Conservation (phyloP, 2,113 vertebrate species). For the Dipodomys spectabilis region DNA sequence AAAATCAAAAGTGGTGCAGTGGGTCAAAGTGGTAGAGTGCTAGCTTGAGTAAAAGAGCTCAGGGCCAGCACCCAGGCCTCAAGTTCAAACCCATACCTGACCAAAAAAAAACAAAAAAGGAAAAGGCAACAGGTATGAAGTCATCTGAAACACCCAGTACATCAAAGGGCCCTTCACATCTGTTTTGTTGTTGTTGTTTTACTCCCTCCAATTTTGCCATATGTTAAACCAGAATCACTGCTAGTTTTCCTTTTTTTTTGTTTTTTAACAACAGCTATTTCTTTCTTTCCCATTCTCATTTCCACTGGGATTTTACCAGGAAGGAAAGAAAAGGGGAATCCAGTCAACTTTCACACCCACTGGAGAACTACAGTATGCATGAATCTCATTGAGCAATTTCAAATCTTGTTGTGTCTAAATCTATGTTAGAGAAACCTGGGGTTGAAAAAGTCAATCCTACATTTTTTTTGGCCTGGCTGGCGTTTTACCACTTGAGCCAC, state of each 20-base stretch:
- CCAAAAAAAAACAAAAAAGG: too few relatives aligned
- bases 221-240: constrained; percentile 56
- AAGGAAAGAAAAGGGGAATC: constrained; percentile 66
- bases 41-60: too few relatives aligned
- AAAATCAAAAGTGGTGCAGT: too few relatives aligned
- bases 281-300: constrained; percentile 62
- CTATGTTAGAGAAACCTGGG: constrained; percentile 62
- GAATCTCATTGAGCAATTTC: constrained; percentile 32
- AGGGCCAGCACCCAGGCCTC: too few relatives aligned
- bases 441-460: neutral
- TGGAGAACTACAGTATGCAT: constrained; percentile 14
- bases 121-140: too few relatives aligned
- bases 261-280: constrained; percentile 14
- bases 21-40: too few relatives aligned
- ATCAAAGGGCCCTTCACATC: neutral
- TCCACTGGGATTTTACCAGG: constrained; percentile 69
- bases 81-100: too few relatives aligned
- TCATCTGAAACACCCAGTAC: neutral
- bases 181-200: neutral
- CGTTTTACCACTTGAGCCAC: too few relatives aligned
- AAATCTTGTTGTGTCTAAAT: constrained; percentile 66
- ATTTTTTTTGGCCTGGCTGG: too few relatives aligned
- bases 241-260: constrained; percentile 11
- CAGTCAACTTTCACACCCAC: constrained; percentile 52
- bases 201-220: too few relatives aligned